Percentiles rank a stretch among this genome's conserved stretches.
Evolutionary conservation across 1,140 invertebrate species (phyloP).

Genomic region (Brachionus asplanchnoidis): DNA sequence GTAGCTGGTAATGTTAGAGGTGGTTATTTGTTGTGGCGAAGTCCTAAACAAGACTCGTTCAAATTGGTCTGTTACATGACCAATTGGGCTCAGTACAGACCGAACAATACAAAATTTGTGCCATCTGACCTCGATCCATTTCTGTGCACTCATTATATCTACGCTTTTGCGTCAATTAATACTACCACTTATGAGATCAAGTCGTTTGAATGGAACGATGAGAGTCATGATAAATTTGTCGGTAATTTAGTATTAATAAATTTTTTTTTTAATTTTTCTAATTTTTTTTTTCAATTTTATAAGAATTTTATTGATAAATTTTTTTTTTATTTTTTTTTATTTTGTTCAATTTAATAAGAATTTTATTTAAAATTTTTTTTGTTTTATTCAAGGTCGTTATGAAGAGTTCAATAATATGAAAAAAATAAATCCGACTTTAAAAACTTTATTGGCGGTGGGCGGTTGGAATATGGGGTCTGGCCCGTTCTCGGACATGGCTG

Average conservation of each 20-base stretch:
- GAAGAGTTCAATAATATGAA: constrained; percentile 28
- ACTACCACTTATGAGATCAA: constrained; percentile 67
- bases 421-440: neutral
- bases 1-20: neutral
- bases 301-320: too few species aligned
- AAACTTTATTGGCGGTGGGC: constrained; percentile 57
- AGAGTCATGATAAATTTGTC: constrained; percentile 47
- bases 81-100: constrained; percentile 82
- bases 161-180: constrained; percentile 74
- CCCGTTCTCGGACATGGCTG: constrained; percentile 68
- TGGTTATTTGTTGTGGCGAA: constrained; percentile 37
- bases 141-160: constrained; percentile 86
- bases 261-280: neutral
- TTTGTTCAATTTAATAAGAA: too few species aligned
- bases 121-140: constrained; percentile 77
- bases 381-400: neutral
- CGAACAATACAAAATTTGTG: constrained; percentile 75
- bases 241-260: constrained; percentile 45
- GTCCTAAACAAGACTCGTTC: constrained; percentile 37
- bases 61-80: constrained; percentile 76
- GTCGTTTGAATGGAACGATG: constrained; percentile 74
- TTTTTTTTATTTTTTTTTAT: neutral
- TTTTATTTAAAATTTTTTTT: neutral
- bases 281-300: neutral
- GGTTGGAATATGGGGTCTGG: constrained; percentile 76